These are phyloP conservation scores for Platycnemis pennipes DNA, from an alignment of 2,888 invertebrate species.

Conservation along the genomic window DNA sequence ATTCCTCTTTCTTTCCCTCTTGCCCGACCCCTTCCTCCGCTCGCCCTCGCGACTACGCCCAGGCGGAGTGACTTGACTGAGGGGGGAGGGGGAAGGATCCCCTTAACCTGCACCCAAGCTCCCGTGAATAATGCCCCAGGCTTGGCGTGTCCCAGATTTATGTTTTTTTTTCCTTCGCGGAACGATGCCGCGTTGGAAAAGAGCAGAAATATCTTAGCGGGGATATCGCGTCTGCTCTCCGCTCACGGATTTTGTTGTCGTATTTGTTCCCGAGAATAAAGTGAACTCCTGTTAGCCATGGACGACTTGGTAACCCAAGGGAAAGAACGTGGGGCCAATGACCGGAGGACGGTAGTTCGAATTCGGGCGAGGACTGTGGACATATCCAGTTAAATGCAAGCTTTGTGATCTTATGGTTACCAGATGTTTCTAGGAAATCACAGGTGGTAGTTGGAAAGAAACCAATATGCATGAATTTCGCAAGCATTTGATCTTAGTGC, in stretches of 20 bases:
- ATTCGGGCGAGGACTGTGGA: too few relatives aligned
- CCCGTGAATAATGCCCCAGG: slow-evolving; percentile 12
- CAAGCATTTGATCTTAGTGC: too few relatives aligned
- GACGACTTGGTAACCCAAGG: too few relatives aligned
- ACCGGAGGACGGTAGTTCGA: too few relatives aligned
- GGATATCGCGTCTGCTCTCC: not conserved
- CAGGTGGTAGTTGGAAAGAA: too few relatives aligned
- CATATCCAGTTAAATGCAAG: too few relatives aligned
- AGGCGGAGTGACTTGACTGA: not conserved
- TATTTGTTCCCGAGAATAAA: not conserved
- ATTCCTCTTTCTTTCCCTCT: not conserved
- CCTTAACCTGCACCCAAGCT: not conserved
- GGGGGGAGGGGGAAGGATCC: not conserved
- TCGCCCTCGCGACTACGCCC: too few relatives aligned
- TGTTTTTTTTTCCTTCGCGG: not conserved
- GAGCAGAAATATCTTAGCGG: not conserved
- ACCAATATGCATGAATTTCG: too few relatives aligned
- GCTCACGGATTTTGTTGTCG: not conserved
- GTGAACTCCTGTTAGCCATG: not conserved
- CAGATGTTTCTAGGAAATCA: too few relatives aligned
- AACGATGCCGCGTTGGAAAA: not conserved
- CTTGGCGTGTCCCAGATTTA: not conserved
- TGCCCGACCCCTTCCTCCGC: not conserved
- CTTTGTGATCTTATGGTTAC: too few relatives aligned
- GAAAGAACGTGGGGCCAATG: too few relatives aligned